Percentiles rank a stretch among this genome's conserved stretches.
phyloP scores from a whole-genome alignment of 2,113 vertebrate genomes.

The Geococcyx californianus region DNA sequence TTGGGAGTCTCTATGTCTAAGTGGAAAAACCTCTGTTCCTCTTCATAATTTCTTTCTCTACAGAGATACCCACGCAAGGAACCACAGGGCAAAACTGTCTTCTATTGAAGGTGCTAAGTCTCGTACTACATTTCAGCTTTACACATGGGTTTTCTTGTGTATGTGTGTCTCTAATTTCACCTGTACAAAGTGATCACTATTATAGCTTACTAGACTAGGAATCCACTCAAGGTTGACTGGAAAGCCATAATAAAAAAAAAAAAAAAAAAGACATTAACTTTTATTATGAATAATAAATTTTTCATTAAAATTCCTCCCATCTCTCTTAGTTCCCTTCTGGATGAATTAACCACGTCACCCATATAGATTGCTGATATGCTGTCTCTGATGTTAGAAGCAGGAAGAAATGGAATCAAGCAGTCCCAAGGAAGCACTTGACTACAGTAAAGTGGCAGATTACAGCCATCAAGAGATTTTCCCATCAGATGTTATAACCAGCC shows the following conservation, averaged over 20 bases:
- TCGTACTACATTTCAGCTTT: not conserved
- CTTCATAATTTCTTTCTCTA: not conserved
- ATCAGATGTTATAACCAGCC: not conserved
- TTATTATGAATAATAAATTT: conserved; percentile 10
- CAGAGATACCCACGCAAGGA: not conserved
- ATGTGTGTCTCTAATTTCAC: not conserved
- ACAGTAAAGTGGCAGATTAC: not conserved
- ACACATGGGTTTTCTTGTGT: not conserved
- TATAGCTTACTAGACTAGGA: not conserved
- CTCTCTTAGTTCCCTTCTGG: not conserved
- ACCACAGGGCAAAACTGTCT: not conserved
- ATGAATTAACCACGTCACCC: not conserved
- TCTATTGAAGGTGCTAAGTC: not conserved
- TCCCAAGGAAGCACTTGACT: not conserved
- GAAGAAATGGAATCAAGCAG: not conserved
- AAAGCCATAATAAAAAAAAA: not conserved
- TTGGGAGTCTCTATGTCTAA: not conserved
- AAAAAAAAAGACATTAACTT: not conserved
- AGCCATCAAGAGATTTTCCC: not conserved
- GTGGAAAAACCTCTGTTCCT: not conserved
- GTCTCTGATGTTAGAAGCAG: not conserved
- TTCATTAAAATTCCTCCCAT: conserved; percentile 9
- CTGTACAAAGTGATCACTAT: not conserved
- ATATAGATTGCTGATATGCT: not conserved
- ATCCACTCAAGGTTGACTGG: not conserved